Base-by-base conservation (phyloP, 2,113 vertebrate species). In the Trachemys scripta region DNA sequence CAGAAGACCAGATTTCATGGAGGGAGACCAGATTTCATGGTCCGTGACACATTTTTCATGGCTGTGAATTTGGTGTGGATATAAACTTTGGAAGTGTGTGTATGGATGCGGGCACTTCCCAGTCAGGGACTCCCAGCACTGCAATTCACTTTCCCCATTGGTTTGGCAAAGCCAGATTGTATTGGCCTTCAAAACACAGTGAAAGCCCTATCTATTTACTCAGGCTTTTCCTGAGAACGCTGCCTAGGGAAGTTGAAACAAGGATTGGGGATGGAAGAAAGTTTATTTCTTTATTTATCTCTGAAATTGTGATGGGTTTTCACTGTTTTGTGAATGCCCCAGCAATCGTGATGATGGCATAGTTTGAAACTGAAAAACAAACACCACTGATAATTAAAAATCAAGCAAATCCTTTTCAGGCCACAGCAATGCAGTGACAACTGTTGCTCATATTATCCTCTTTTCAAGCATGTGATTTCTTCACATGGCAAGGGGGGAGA, bases 111-210 rank as follows among this genome's bases (percentile, higher is more conserved):
- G 90, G n/a, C 35, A 54, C 95, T 92, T 97, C 89, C 93, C 90
- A 93, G 95, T 97, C 89, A 96, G 29, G 75, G 91, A 75, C 75
- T 81, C 95, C 92, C 87, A 91, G 79, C 13, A 94, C 94, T 96
- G 95, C 25, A 87, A 12, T 78, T 96, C 90, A 81, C 81, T 97
- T 97, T 97, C 85, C 96, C 87, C 97, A 93, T 90, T 96, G 75
- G 47, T 95, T 93, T 96, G 89, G 93, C 89, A 94, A 42, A 90
- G 69, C 27, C 86, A n/a, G 82, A 78, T 80, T 83, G 25, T 72
- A 13, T 81, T 87, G 38, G 80, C 84, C 79, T 97, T 95, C 94
- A 97, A 95, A 97, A 88, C 79, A 93, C 17, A 57, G 91, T 84
- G 80, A 84, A 69, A 78, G 76, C 53, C 76, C 80, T 86, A 78